phyloP scores from a whole-genome alignment of 2,797 vertebrate species.

The Chaunax sp. region DNA sequence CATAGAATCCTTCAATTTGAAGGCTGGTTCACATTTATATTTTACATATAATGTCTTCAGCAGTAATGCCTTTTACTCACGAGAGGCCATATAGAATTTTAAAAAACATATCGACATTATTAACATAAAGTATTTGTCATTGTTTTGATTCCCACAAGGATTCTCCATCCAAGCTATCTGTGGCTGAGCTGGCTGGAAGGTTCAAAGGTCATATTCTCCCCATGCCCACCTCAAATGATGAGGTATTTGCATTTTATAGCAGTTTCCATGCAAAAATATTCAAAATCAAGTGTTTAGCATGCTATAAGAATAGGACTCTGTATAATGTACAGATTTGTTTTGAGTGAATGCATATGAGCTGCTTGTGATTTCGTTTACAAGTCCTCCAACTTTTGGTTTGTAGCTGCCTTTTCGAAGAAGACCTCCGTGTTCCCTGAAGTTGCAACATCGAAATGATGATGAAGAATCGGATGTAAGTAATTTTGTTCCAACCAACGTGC shows the following conservation, averaged over 20 bases:
- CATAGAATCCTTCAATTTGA: too few relatives aligned
- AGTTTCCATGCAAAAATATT: not conserved
- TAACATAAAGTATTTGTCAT: too few relatives aligned
- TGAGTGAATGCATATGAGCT: not conserved
- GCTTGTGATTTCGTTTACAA: not conserved
- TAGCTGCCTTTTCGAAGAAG: conserved; percentile 63
- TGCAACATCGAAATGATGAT: conserved; percentile 60
- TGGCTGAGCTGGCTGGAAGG: conserved; percentile 92
- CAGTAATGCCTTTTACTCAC: too few relatives aligned
- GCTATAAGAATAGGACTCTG: not conserved
- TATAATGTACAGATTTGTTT: not conserved
- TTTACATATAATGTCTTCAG: not conserved
- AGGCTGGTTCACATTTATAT: not conserved
- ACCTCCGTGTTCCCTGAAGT: conserved; percentile 70
- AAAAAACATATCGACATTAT: too few relatives aligned
- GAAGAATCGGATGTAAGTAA: conserved; percentile 67
- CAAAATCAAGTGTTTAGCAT: not conserved
- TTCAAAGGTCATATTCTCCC: conserved; percentile 88
- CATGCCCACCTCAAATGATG: conserved; percentile 79
- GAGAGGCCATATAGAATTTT: not conserved
- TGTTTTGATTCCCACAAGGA: conserved; percentile 64
- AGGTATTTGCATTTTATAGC: conserved; percentile 67
- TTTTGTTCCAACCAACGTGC: not conserved
- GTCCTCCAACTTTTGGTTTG: conserved; percentile 16
- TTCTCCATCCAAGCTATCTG: conserved; percentile 85